Conservation (phyloP, 1,140 invertebrate species). For the Elysia chlorotica region DNA sequence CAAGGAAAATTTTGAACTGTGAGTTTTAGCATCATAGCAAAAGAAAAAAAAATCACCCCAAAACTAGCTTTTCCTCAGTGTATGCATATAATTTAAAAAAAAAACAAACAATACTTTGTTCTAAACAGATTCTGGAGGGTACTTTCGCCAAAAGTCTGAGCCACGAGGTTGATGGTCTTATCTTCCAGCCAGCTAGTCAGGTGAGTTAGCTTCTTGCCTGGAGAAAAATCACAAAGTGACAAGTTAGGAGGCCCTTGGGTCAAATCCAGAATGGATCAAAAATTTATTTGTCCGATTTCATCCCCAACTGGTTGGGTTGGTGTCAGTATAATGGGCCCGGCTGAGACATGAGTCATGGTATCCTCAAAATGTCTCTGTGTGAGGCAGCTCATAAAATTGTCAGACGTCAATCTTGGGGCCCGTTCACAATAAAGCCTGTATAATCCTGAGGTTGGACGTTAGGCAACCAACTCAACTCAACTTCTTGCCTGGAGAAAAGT, state of each 20-base stretch:
- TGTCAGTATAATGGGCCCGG: background rate
- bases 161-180: constrained; percentile 97
- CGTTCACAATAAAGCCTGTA: too few species aligned
- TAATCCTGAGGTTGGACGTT: too few species aligned
- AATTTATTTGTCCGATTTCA: background rate
- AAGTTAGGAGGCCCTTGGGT: background rate
- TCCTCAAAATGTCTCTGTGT: background rate
- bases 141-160: constrained; percentile 83
- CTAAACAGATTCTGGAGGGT: constrained; percentile 73
- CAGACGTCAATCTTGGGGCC: too few species aligned
- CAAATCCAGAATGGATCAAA: background rate
- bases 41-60: too few species aligned
- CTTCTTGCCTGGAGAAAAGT: too few species aligned
- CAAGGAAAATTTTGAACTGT: too few species aligned
- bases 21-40: background rate
- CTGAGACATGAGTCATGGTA: background rate
- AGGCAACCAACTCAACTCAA: too few species aligned
- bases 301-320: background rate
- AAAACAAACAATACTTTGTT: background rate
- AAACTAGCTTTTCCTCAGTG: too few species aligned
- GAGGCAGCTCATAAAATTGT: background rate
- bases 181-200: constrained; percentile 92
- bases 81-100: background rate
- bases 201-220: constrained; percentile 41
- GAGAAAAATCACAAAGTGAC: background rate